Evolutionary conservation across 2,888 invertebrate species (phyloP), one percentile per base, ranked within the genome.

Genomic region (Hipparchia sbordonii): DNA sequence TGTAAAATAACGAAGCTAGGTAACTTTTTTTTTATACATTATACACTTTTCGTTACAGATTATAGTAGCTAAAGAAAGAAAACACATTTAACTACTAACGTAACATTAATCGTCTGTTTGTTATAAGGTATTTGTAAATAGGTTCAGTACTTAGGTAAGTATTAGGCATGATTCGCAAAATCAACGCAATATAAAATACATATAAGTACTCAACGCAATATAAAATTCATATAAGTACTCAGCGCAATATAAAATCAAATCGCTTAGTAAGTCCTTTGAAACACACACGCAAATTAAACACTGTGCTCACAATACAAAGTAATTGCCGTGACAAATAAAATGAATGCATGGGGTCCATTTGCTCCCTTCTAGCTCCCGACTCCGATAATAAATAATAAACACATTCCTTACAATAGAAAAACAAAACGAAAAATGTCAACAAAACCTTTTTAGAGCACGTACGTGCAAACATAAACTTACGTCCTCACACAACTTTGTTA

Each of bases 361-460:
- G 77, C 67, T 61, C 68, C 52, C 57, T 48, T 6, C 48, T 8
- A 48, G 48, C 71, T 67, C 69, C 70, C 72, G 72, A 71, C 72
- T 70, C 72, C 72, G 57, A 67, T 79, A 78, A 80, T 80, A 80
- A 80, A 80, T 79, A 81, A 82, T 83, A 83, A 84, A 83, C 79
- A 83, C 79, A 79, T 80, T 80, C 80, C 81, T 80, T 84, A 87
- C 87, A 88, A 87, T 87, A 86, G 87, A 83, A 87, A 85, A 87
- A 85, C 84, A 84, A 87, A 84, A 79, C 79, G 79, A 80, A 84
- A 86, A 86, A 88, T 86, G 85, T 88, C 87, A 88, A 87, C 87
- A 87, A 84, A 83, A 74, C 75, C 77, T 68, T 78, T 74, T 72
- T 72, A 73, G 75, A 78, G 81, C 80, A 77, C 78, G 79, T 76